These are phyloP conservation scores for Paramisgurnus dabryanus DNA, from an alignment of 2,113 vertebrate genomes.

Conservation along the genomic window DNA sequence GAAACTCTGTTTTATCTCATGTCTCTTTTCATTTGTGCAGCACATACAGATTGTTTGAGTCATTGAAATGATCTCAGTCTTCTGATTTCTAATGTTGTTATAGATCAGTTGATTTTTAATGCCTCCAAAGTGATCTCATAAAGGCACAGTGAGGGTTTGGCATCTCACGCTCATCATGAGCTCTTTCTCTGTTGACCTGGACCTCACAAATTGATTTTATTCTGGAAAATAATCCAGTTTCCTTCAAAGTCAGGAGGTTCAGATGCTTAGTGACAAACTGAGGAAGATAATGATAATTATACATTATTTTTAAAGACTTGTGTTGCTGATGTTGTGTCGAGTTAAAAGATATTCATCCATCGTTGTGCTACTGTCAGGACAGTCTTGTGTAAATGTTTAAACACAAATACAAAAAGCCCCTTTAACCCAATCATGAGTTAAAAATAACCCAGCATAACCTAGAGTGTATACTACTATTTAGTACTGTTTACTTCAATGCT, in stretches of 20 bases:
- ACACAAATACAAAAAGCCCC: too few relatives aligned
- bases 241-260: conserved; percentile 66
- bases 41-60: conserved; percentile 61
- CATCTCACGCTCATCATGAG: conserved; percentile 58
- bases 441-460: too few relatives aligned
- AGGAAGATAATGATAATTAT: conserved; percentile 57
- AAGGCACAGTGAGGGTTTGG: conserved; percentile 63
- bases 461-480: too few relatives aligned
- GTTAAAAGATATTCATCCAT: too few relatives aligned
- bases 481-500: too few relatives aligned
- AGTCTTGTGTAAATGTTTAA: too few relatives aligned
- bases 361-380: too few relatives aligned
- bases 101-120: conserved; percentile 66
- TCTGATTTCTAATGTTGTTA: conserved; percentile 65
- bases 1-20: too few relatives aligned
- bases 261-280: conserved; percentile 58
- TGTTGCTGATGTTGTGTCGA: too few relatives aligned
- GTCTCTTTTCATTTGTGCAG: conserved; percentile 34
- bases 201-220: conserved; percentile 71
- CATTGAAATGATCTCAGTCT: conserved; percentile 58
- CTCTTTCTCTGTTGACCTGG: conserved; percentile 60
- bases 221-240: conserved; percentile 68
- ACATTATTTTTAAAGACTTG: not conserved
- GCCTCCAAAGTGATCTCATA: conserved; percentile 59
- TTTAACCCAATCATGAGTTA: too few relatives aligned